phyloP scores from a whole-genome alignment of 2,797 vertebrate genomes.

The Avahi laniger region DNA sequence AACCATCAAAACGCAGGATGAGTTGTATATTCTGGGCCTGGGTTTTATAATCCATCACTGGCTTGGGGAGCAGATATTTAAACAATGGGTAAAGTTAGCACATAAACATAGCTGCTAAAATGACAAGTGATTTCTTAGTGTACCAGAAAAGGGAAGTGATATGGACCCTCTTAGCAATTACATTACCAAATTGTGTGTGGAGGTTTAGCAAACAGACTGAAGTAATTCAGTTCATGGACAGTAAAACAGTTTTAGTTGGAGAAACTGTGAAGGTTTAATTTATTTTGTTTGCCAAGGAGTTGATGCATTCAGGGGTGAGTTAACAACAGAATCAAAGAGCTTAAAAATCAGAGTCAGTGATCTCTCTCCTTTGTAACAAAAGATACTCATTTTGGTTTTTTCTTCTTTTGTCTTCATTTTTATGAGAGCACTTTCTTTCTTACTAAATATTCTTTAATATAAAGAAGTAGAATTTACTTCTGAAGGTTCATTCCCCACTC shows the following conservation, averaged over 20 bases:
- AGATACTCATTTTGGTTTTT: conserved; percentile 1
- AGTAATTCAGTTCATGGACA: conserved; percentile 11
- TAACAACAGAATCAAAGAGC: conserved; percentile 32
- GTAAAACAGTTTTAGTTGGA: conserved; percentile 12
- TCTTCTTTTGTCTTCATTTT: conserved; percentile 34
- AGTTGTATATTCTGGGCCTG: background rate
- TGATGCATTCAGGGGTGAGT: conserved; percentile 33
- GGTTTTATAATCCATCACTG: conserved; percentile 7
- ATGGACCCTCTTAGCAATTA: conserved; percentile 3
- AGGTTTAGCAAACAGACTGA: conserved; percentile 36
- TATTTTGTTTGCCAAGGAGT: conserved; percentile 49
- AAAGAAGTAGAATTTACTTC: conserved; percentile 23
- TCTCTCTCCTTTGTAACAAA: background rate
- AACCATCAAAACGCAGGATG: conserved; percentile 35
- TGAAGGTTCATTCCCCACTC: background rate
- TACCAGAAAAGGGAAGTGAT: conserved; percentile 42
- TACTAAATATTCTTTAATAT: background rate
- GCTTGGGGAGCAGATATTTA: background rate
- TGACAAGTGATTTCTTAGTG: conserved; percentile 32
- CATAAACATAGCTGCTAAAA: conserved; percentile 40
- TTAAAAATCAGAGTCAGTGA: background rate
- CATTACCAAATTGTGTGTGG: conserved; percentile 33
- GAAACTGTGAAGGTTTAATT: conserved; percentile 20
- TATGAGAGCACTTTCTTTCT: conserved; percentile 37
- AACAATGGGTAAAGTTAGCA: conserved; percentile 31